Base-by-base conservation (phyloP, 2,113 vertebrate species). In the Apodemus sylvaticus region DNA sequence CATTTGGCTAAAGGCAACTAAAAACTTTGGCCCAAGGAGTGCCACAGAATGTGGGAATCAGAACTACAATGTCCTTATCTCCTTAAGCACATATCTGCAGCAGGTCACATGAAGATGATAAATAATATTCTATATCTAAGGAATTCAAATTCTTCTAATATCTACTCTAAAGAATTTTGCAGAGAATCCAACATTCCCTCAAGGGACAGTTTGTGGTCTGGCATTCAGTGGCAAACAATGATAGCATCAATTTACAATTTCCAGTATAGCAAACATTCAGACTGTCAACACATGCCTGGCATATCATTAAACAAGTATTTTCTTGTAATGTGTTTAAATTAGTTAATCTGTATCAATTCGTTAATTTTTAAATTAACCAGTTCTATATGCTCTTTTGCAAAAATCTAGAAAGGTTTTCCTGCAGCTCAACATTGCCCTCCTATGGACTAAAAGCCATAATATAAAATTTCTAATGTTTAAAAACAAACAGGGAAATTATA, bases 381-480 rank as follows among this genome's bases (percentile, higher is more conserved):
- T 90, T 89, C 93, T 89, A 92, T 97, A 97, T 78, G 95, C 97
- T 95, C 19, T 96, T 93, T 95, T 79, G 73, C 53, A 90, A 91
- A 89, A 94, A 51, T 7, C 36, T 58, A 86, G 58, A 16, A 95
- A 42, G 20, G 66, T 94, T 98, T 64, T 98, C 96, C 96, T 93
- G 55, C 79, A 97, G 98, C 98, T 98, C 98, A 98, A 98, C 95
- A 98, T 98, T 99, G 98, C 98, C 98, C 98, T 98, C 98, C 98
- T 97, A 98, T 98, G 99, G 98, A 97, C 92, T 48, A 70, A 92
- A 91, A 79, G 26, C 53, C 53, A 86, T 51, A 70, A 76, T 62
- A 83, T 42, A 17, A 17, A 16, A 87, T 87, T 92, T 95, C 7
- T 0, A 26, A 66, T 89, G 19, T 86, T 86, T 86, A 64, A 64